Base-by-base conservation (phyloP, 2,888 invertebrate species). In the Leptopilina syphax region DNA sequence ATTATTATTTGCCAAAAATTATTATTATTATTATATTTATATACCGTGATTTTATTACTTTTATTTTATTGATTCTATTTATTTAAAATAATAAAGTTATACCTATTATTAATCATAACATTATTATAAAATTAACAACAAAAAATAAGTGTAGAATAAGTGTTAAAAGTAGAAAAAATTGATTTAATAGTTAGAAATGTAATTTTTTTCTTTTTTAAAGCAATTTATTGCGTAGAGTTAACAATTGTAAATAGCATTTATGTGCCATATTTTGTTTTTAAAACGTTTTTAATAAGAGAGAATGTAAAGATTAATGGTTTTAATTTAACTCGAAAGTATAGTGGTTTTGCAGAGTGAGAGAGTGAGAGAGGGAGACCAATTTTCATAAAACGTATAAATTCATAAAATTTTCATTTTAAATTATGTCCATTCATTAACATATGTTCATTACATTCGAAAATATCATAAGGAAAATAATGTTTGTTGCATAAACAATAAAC, bases 351-450 rank as follows among this genome's bases (percentile, higher is more conserved):
- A 18, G 24, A 24, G 8, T 8, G 44, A 44, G 44, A 44, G 44
- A 18, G 18, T 5, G 41, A 44, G 44, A 44, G 44, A 44, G 44
- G 1, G 44, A 63, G 24, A 63, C 24, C 24, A 63, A 63, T 63
- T 63, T 63, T 63, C 63, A 63, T 63, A 63, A 63, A 63, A 63
- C 63, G 63, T 24, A 63, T 63, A 63, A 63, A 63, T 63, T 27
- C 63, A 24, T 63, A 18, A 63, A 63, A 63, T 63, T 63, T 63
- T 63, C 63, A 18, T 24, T 24, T 18, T 24, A 24, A 63, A 63
- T 8, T 63, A 24, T 10, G 24, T 63, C 9, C 24, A 24, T n/a
- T 63, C 7, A 63, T 63, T 63, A 63, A n/a, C 18, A 24, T 63
- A 24, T 18, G 63, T 63, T 63, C n/a, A 63, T 63, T 63, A 63